Percentiles rank a stretch among this genome's conserved stretches.
Evolutionary conservation across 2,113 vertebrate genomes (phyloP).

Genomic region (Strix uralensis): DNA sequence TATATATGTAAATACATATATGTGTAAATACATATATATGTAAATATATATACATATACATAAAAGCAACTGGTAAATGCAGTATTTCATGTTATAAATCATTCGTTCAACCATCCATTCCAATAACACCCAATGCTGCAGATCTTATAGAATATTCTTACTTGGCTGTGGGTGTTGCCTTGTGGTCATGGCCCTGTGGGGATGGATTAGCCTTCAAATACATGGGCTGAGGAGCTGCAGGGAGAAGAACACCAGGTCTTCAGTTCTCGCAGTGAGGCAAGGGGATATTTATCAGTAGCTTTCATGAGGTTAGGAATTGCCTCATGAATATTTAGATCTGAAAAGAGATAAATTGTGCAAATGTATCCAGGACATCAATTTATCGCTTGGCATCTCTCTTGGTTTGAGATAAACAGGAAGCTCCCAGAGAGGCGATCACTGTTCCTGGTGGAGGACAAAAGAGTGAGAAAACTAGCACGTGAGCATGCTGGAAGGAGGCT

Average conservation of each 20-base stretch:
- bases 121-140: slow-evolving; percentile 20
- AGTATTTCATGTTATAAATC: slow-evolving; percentile 54
- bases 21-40: slow-evolving; percentile 10
- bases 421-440: not conserved
- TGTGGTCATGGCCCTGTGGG: not conserved
- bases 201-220: slow-evolving; percentile 20
- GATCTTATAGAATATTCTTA: not conserved
- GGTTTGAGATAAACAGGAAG: slow-evolving; percentile 35
- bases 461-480: not conserved
- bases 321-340: slow-evolving; percentile 33
- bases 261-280: not conserved
- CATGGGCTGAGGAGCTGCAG: not conserved
- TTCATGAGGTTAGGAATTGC: not conserved
- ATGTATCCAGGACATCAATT: not conserved
- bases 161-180: slow-evolving; percentile 25
- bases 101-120: not conserved
- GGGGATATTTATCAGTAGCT: not conserved
- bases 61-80: slow-evolving; percentile 55
- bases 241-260: not conserved
- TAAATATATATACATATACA: slow-evolving; percentile 50
- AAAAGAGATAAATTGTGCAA: slow-evolving; percentile 13
- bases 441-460: not conserved
- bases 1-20: slow-evolving; percentile 21
- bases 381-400: not conserved
- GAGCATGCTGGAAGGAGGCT: not conserved